Evolutionary conservation across 2,888 invertebrate species (phyloP), one percentile per base, ranked within the genome.

Genomic region (Sinotaia quadrata): DNA sequence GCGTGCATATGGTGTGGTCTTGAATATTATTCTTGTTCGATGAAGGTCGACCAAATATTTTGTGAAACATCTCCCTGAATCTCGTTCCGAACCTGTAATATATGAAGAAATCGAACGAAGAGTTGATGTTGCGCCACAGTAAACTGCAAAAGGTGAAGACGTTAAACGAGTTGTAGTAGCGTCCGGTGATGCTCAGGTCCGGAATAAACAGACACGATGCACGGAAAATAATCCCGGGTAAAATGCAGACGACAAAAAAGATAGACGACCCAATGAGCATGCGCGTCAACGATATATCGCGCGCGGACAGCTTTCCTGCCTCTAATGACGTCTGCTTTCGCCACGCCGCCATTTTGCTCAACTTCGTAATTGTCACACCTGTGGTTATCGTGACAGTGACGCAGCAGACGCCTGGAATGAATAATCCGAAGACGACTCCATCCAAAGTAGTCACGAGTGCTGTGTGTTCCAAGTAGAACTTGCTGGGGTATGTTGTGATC

Each of bases 81-180:
- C 44, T 54, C 12, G 56, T 31, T 1, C 65, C 65, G 31, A 65
- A 47, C 10, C 24, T 21, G 29, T 36, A 65, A 34, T 65, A 65
- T 24, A 65, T 36, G 54, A 65, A 65, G 56, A 65, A 65, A 31
- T 65, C 41, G 44, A 65, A 37, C 24, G 56, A 56, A 21, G 65
- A 54, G 56, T 65, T 65, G 56, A 65, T 33, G 56, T 54, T 31
- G 21, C 37, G 33, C 21, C 41, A 54, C 41, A 65, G 15, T 44
- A 44, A 29, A 37, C 36, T 36, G 24, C 34, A n/a, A 18, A 52
- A 37, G 15, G 56, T n/a, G 27, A 54, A 31, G n/a, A 54, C 21
- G 33, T 56, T 56, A 34, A 41, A 56, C 10, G 56, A 8, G 44
- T 65, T 65, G 29, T 33, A 31, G 33, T 65, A 56, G 8, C 65